These are phyloP conservation scores for Bellardia bayeri DNA, from an alignment of 2,888 invertebrate genomes.

Conservation along the genomic window DNA sequence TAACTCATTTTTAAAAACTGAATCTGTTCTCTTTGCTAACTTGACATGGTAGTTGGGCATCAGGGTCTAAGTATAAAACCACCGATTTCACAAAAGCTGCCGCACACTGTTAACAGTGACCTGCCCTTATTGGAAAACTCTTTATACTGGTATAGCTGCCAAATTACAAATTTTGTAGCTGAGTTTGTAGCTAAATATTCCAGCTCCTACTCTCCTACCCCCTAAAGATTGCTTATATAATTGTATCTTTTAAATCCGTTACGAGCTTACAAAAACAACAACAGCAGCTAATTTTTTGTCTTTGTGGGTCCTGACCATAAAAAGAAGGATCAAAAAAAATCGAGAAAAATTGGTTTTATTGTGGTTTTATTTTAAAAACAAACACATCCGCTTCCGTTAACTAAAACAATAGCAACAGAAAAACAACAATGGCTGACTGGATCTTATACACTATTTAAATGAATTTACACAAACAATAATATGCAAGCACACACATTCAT, in stretches of 20 bases:
- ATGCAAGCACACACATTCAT: neutral
- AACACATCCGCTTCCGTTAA: slow-evolving; percentile 68
- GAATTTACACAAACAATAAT: slow-evolving; percentile 18
- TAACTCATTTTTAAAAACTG: no score
- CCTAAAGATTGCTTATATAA: slow-evolving; percentile 33
- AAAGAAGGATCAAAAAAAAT: neutral
- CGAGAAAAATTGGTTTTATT: slow-evolving; percentile 43
- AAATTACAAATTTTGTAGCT: neutral
- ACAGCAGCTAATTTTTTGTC: slow-evolving; percentile 9
- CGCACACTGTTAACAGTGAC: no score
- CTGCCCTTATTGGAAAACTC: no score
- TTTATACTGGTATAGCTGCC: neutral
- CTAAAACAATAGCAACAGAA: slow-evolving; percentile 43
- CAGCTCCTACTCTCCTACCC: neutral
- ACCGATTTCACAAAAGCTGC: no score
- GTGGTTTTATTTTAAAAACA: slow-evolving; percentile 54
- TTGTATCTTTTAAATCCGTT: slow-evolving; percentile 60
- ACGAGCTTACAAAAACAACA: neutral
- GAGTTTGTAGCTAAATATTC: neutral
- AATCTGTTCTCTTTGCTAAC: no score
- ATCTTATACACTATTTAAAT: slow-evolving; percentile 32
- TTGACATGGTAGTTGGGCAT: no score
- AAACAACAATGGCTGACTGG: slow-evolving; percentile 52
- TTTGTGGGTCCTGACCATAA: neutral
- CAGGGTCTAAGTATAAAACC: no score